These are phyloP conservation scores for Achlya flavicornis DNA, from an alignment of 2,888 invertebrate genomes.

Conservation along the genomic window DNA sequence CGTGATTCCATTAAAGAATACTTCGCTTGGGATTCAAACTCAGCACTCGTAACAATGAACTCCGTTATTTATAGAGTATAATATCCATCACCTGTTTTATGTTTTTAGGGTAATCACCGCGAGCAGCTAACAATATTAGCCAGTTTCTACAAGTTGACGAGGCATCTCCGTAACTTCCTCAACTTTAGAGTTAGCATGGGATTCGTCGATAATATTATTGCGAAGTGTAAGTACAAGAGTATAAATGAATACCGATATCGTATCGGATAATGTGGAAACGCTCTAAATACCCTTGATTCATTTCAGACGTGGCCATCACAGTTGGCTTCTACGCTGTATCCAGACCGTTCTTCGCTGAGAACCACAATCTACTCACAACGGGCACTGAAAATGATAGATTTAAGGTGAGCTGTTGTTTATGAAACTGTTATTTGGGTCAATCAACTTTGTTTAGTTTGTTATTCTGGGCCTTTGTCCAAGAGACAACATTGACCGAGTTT, in stretches of 20 bases:
- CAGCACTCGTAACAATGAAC: too few relatives aligned
- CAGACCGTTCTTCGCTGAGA: slow-evolving; percentile 93
- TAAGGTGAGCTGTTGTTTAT: slow-evolving; percentile 79
- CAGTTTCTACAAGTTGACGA: slow-evolving; percentile 94
- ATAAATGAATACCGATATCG: too few relatives aligned
- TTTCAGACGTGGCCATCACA: slow-evolving; percentile 94
- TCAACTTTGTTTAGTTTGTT: background rate
- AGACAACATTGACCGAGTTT: too few relatives aligned
- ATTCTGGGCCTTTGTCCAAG: too few relatives aligned
- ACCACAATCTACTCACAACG: slow-evolving; percentile 87
- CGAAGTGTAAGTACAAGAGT: slow-evolving; percentile 89
- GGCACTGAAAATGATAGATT: slow-evolving; percentile 90
- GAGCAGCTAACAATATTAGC: slow-evolving; percentile 94
- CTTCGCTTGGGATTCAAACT: too few relatives aligned
- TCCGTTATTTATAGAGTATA: too few relatives aligned
- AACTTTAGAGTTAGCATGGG: slow-evolving; percentile 96
- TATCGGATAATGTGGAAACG: too few relatives aligned
- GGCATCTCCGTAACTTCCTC: slow-evolving; percentile 93
- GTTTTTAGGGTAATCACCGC: slow-evolving; percentile 88
- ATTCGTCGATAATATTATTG: slow-evolving; percentile 97
- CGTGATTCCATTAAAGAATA: too few relatives aligned
- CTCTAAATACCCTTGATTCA: too few relatives aligned
- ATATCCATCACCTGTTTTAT: background rate
- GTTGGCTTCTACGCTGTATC: slow-evolving; percentile 98
- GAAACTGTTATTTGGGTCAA: background rate